These are phyloP conservation scores for Tetramorium alpestre DNA, from an alignment of 1,140 invertebrate species.

Conservation along the genomic window DNA sequence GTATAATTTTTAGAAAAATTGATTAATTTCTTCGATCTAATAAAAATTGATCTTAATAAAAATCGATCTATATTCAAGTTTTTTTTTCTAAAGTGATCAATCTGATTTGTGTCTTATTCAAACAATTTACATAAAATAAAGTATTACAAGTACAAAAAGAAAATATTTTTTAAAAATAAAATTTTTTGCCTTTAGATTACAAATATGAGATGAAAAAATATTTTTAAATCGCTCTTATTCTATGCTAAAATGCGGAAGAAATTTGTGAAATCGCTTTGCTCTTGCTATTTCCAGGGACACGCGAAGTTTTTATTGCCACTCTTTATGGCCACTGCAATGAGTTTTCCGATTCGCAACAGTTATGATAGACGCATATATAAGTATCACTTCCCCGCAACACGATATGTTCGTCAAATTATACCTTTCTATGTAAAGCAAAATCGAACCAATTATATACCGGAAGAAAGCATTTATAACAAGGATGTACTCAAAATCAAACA, in stretches of 20 bases:
- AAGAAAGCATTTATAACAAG: not conserved
- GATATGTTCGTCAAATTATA: slow-evolving; percentile 35
- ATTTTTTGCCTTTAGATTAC: not conserved
- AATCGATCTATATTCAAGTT: not conserved
- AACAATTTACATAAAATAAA: not conserved
- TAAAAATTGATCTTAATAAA: too few species aligned
- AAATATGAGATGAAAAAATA: not conserved
- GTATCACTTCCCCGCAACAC: slow-evolving; percentile 10
- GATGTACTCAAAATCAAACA: not conserved
- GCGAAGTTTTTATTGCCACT: slow-evolving; percentile 68
- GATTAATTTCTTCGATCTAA: not conserved
- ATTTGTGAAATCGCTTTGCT: not conserved
- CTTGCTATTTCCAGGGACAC: slow-evolving; percentile 64
- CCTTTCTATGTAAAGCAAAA: slow-evolving; percentile 5
- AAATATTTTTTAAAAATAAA: not conserved
- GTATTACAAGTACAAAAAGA: not conserved
- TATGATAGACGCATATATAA: slow-evolving; percentile 1
- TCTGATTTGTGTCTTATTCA: not conserved
- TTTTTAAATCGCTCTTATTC: not conserved
- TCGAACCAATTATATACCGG: slow-evolving; percentile 33
- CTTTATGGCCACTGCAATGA: slow-evolving; percentile 50
- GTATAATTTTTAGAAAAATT: not conserved
- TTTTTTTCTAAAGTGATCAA: not conserved
- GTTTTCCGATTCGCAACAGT: slow-evolving; percentile 7
- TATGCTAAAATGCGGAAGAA: not conserved